Percentiles rank a stretch among this genome's conserved stretches.
Conservation (phyloP, 1,140 invertebrate species). For the Drosophila cardini region DNA sequence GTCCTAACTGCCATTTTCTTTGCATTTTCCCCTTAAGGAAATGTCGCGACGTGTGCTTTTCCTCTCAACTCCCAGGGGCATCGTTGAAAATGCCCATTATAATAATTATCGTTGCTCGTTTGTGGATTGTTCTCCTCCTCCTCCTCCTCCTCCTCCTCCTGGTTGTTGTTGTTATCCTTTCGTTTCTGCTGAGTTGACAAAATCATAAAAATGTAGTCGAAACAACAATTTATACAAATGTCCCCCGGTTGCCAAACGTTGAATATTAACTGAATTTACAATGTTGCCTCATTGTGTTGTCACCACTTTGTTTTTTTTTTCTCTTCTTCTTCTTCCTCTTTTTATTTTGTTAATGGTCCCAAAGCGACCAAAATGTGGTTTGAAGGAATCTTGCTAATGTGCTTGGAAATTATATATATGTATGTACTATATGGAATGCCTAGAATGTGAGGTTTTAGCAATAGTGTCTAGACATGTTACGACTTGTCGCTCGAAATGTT, state of each 20-base stretch:
- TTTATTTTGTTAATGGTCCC: conserved; percentile 64
- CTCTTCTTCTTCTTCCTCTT: no score
- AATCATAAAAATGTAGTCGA: conserved; percentile 76
- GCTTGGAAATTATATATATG: conserved; percentile 32
- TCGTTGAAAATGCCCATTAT: conserved; percentile 73
- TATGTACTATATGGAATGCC: conserved; percentile 29
- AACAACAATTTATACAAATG: conserved; percentile 81
- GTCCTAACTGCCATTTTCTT: conserved; percentile 8
- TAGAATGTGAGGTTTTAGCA: conserved; percentile 13
- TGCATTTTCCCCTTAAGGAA: not conserved
- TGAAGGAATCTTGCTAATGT: conserved; percentile 27
- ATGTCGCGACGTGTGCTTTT: conserved; percentile 13
- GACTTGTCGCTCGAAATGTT: not conserved
- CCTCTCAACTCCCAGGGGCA: conserved; percentile 57
- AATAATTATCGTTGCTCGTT: conserved; percentile 77
- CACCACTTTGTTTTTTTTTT: conserved; percentile 34
- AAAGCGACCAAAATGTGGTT: conserved; percentile 37
- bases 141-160: conserved; percentile 9
- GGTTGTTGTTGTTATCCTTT: conserved; percentile 56
- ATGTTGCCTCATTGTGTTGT: conserved; percentile 44
- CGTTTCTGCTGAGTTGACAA: conserved; percentile 75
- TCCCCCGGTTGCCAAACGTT: conserved; percentile 60
- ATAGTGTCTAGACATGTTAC: conserved; percentile 36
- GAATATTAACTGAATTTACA: conserved; percentile 64
- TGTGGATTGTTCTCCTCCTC: conserved; percentile 52